Evolutionary conservation across 1,140 invertebrate species (phyloP).

Genomic region (Cyclina sinensis): DNA sequence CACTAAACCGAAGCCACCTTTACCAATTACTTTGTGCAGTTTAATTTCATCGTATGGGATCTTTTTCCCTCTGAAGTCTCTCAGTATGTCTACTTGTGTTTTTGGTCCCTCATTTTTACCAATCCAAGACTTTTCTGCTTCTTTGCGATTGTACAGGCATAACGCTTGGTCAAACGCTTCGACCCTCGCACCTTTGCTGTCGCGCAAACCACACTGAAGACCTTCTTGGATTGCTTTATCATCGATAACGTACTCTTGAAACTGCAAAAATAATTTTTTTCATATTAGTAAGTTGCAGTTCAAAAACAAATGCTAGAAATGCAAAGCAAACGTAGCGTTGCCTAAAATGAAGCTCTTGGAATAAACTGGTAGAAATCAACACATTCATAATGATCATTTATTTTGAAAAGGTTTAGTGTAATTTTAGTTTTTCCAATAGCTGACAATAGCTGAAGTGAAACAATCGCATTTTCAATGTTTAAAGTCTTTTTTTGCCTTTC

Average conservation of each 20-base stretch:
- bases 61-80: slow-evolving; percentile 49
- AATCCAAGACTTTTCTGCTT: slow-evolving; percentile 49
- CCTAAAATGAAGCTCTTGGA: too few relatives aligned
- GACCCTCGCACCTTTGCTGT: neutral
- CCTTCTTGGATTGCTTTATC: neutral
- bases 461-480: neutral
- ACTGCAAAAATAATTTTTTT: neutral
- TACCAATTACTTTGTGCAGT: slow-evolving; percentile 61
- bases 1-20: slow-evolving; percentile 66
- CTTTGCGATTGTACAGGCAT: slow-evolving; percentile 34
- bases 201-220: neutral
- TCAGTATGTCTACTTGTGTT: slow-evolving; percentile 46
- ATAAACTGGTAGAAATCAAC: too few relatives aligned
- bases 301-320: too few relatives aligned
- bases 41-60: slow-evolving; percentile 66
- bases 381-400: neutral
- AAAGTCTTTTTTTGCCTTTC: neutral
- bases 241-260: neutral
- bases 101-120: slow-evolving; percentile 15
- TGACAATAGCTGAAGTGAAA: neutral
- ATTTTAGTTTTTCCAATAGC: neutral
- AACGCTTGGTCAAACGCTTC: slow-evolving; percentile 9
- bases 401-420: neutral
- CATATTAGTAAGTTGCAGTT: too few relatives aligned
- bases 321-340: too few relatives aligned